phyloP scores from a whole-genome alignment of 2,113 vertebrate genomes.

The Agapornis roseicollis region DNA sequence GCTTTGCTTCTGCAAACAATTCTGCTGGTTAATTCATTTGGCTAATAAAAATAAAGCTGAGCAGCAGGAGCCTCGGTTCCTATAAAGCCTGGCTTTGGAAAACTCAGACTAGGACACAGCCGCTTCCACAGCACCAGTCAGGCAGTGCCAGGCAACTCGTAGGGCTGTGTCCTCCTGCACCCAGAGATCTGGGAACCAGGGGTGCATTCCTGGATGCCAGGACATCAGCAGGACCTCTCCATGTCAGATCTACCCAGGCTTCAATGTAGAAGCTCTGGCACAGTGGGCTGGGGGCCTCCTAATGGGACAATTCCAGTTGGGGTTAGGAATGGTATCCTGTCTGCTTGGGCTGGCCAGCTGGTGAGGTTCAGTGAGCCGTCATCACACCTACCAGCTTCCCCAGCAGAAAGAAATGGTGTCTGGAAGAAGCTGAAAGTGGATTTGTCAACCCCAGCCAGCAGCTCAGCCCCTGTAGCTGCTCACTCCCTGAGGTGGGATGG shows the following conservation, averaged over 20 bases:
- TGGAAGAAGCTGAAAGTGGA: background rate
- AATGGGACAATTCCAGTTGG: background rate
- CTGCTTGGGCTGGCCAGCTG: background rate
- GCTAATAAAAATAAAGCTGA: conserved; percentile 27
- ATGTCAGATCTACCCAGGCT: background rate
- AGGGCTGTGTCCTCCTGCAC: accelerated
- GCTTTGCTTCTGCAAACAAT: conserved; percentile 64
- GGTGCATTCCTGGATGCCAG: background rate
- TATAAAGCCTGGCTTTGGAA: background rate
- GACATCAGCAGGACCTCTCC: background rate
- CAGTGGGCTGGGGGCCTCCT: accelerated
- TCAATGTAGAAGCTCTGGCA: background rate
- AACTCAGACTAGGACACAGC: background rate
- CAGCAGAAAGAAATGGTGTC: background rate
- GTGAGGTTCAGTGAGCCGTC: background rate
- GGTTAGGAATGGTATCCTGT: background rate
- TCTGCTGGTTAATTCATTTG: conserved; percentile 4
- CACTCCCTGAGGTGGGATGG: background rate
- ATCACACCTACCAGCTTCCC: background rate
- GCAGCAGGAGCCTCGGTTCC: background rate
- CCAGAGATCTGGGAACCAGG: background rate
- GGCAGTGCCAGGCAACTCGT: background rate
- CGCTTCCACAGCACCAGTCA: accelerated
- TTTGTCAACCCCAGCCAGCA: background rate
- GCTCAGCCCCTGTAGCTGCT: background rate